Evolutionary conservation across 2,113 vertebrate species (phyloP).

Genomic region (Paraplagusia blochii): DNA sequence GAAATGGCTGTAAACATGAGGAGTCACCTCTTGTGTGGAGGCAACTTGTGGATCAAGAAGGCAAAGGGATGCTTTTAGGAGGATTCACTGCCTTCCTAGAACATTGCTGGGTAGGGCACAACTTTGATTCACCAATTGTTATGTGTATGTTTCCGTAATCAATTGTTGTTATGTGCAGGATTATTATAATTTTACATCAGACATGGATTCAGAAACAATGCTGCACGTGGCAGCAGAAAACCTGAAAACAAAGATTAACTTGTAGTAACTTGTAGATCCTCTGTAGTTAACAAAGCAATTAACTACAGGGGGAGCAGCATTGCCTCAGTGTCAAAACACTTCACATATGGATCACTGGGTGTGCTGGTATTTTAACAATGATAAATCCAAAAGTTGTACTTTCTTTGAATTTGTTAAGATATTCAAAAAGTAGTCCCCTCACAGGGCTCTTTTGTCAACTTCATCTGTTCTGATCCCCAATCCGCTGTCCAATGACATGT

Average conservation of each 20-base stretch:
- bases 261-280: too few relatives aligned
- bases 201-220: conserved; percentile 78
- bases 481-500: conserved; percentile 77
- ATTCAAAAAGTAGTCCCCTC: neutral
- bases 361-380: neutral
- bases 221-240: conserved; percentile 83
- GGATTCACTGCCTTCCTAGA: conserved; percentile 87
- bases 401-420: neutral
- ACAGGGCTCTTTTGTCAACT: conserved; percentile 78
- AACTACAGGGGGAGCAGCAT: conserved; percentile 76
- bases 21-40: conserved; percentile 89
- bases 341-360: conserved; percentile 91
- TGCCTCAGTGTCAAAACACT: conserved; percentile 65
- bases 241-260: conserved; percentile 56
- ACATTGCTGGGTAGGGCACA: conserved; percentile 76
- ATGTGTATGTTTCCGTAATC: too few relatives aligned
- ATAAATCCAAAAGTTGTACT: neutral
- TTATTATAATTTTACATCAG: conserved; percentile 82
- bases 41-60: conserved; percentile 85
- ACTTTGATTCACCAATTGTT: too few relatives aligned
- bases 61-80: conserved; percentile 85
- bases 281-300: too few relatives aligned
- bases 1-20: conserved; percentile 83
- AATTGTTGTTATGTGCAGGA: conserved; percentile 60
- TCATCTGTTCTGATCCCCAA: conserved; percentile 81